Evolutionary conservation across 2,888 invertebrate species (phyloP).

Genomic region (Balanococcus diminutus): DNA sequence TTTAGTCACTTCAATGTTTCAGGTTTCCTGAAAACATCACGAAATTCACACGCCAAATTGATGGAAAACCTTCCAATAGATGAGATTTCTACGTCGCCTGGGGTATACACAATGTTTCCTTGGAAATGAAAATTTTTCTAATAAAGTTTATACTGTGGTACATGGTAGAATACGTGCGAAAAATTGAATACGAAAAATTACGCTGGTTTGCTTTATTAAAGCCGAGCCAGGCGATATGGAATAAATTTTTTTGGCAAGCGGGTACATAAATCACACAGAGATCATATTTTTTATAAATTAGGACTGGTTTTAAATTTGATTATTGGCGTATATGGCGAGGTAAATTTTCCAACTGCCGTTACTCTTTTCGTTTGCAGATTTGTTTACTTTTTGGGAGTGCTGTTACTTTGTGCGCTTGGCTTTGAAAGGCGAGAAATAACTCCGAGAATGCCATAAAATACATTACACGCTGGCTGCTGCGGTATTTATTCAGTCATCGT

Average conservation of each 20-base stretch:
- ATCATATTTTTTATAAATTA: not conserved
- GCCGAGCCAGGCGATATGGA: not conserved
- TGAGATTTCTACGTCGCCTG: not conserved
- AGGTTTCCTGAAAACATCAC: no score
- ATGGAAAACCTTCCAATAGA: not conserved
- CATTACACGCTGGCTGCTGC: not conserved
- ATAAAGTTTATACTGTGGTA: not conserved
- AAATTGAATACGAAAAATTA: not conserved
- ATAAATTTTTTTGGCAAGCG: not conserved
- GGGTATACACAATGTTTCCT: not conserved
- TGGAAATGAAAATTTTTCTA: not conserved
- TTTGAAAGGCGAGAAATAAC: not conserved
- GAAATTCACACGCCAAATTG: no score
- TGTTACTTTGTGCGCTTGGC: not conserved
- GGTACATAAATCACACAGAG: not conserved
- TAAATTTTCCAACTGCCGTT: not conserved
- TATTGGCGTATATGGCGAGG: not conserved
- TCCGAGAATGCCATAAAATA: constrained; percentile 2
- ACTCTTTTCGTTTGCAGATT: not conserved
- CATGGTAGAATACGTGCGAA: not conserved
- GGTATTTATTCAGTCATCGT: constrained; percentile 28
- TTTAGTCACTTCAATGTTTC: no score
- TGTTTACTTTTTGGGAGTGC: not conserved
- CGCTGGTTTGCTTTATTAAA: not conserved
- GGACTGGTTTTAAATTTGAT: constrained; percentile 11